Percentiles rank a stretch among this genome's conserved stretches.
These are phyloP conservation scores for Semotilus atromaculatus DNA, from an alignment of 2,797 vertebrate species.

Conservation along the genomic window DNA sequence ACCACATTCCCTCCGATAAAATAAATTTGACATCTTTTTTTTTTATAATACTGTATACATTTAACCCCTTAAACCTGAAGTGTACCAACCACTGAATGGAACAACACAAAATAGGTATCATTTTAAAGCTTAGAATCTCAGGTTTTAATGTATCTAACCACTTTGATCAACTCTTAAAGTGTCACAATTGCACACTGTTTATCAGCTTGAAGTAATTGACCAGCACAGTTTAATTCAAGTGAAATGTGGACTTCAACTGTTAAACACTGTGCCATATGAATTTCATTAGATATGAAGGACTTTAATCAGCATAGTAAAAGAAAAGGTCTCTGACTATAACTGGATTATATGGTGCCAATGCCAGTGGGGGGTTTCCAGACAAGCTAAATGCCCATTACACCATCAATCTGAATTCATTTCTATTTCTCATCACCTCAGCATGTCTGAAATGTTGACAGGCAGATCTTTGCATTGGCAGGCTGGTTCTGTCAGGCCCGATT, in stretches of 20 bases:
- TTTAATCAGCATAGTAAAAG: not conserved
- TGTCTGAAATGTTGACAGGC: conserved; percentile 24
- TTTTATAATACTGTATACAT: not conserved
- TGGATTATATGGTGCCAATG: not conserved
- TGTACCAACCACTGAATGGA: too few relatives aligned
- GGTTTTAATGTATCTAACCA: too few relatives aligned
- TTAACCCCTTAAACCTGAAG: not conserved
- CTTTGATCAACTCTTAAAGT: too few relatives aligned
- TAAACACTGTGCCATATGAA: not conserved
- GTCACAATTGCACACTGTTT: not conserved
- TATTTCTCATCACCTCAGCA: conserved; percentile 19
- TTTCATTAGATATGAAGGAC: not conserved
- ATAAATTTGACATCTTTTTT: not conserved
- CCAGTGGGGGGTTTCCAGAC: not conserved
- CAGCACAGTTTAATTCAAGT: not conserved
- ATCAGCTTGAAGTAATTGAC: not conserved
- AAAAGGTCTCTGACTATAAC: not conserved
- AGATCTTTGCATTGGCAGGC: conserved; percentile 51
- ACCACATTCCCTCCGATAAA: not conserved
- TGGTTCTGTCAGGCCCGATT: conserved; percentile 11
- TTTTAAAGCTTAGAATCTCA: too few relatives aligned
- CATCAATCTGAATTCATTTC: conserved; percentile 1
- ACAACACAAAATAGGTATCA: too few relatives aligned
- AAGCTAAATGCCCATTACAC: conserved; percentile 17
- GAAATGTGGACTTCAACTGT: not conserved